phyloP scores from a whole-genome alignment of 2,888 invertebrate species.

The Macropis europaea region DNA sequence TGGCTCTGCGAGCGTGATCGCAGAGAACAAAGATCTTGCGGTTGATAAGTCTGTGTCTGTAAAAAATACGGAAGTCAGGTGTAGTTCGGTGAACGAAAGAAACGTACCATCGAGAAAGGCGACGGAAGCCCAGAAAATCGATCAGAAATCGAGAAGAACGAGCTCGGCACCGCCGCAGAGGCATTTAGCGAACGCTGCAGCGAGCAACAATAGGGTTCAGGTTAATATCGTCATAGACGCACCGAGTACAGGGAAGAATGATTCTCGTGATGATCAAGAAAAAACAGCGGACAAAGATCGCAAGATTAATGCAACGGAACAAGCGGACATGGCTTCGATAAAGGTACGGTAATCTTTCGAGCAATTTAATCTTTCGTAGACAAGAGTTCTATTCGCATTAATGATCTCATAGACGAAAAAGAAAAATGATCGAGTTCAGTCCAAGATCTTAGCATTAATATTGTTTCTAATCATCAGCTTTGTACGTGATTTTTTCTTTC shows the following conservation, averaged over 20 bases:
- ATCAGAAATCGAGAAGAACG: constrained; percentile 59
- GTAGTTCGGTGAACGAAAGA: constrained; percentile 30
- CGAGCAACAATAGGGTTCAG: constrained; percentile 59
- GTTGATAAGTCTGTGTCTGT: neutral
- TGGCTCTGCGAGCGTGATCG: neutral
- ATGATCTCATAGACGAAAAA: neutral
- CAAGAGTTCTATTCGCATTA: neutral
- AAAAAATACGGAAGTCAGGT: constrained; percentile 4
- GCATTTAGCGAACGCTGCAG: constrained; percentile 41
- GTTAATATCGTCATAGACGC: constrained; percentile 72
- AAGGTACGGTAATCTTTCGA: constrained; percentile 33
- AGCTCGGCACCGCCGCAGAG: constrained; percentile 73
- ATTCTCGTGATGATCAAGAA: constrained; percentile 11
- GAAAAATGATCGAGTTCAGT: no score
- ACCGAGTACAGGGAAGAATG: constrained; percentile 42
- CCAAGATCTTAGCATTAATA: no score
- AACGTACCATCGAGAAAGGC: neutral
- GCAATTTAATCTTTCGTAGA: neutral
- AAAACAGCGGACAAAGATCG: constrained; percentile 5
- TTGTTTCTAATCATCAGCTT: no score
- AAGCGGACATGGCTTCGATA: neutral
- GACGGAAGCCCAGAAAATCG: constrained; percentile 4
- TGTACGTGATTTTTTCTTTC: no score
- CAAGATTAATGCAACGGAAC: constrained; percentile 6
- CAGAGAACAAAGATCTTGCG: neutral